Conservation (phyloP, 2,113 vertebrate species). For the Petaurus breviceps region DNA sequence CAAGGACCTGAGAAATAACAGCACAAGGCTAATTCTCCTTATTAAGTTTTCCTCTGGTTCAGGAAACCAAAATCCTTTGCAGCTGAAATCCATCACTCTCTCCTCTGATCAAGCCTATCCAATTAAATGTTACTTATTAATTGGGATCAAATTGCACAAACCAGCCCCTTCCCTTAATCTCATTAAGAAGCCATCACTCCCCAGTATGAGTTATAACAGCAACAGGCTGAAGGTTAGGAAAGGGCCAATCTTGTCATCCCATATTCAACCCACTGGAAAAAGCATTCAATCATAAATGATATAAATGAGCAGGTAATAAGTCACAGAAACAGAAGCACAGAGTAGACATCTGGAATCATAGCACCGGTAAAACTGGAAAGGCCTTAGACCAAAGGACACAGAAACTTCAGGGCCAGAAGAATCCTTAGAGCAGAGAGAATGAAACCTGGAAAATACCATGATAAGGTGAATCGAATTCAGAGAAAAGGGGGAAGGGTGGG, state of each 20-base stretch:
- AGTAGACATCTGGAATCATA: neutral
- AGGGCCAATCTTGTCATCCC: neutral
- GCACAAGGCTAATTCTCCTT: neutral
- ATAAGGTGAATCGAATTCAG: neutral
- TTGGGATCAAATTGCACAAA: neutral
- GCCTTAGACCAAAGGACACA: neutral
- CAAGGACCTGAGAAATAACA: neutral
- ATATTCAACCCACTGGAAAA: neutral
- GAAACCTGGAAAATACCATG: neutral
- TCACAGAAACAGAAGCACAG: neutral
- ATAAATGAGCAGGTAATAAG: neutral
- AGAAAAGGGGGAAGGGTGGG: neutral
- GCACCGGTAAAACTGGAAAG: neutral
- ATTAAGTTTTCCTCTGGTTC: neutral
- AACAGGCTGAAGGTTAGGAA: neutral
- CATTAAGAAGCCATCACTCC: neutral
- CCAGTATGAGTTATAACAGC: neutral
- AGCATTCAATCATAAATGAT: neutral
- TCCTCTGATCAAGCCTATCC: neutral
- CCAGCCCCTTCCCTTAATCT: neutral
- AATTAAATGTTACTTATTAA: constrained; percentile 1
- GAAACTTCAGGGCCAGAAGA: neutral
- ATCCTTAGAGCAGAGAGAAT: neutral
- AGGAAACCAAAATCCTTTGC: neutral
- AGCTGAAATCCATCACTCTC: neutral